Base-by-base conservation (phyloP, 2,797 vertebrate genomes). In the Brachyalestes nurse region DNA sequence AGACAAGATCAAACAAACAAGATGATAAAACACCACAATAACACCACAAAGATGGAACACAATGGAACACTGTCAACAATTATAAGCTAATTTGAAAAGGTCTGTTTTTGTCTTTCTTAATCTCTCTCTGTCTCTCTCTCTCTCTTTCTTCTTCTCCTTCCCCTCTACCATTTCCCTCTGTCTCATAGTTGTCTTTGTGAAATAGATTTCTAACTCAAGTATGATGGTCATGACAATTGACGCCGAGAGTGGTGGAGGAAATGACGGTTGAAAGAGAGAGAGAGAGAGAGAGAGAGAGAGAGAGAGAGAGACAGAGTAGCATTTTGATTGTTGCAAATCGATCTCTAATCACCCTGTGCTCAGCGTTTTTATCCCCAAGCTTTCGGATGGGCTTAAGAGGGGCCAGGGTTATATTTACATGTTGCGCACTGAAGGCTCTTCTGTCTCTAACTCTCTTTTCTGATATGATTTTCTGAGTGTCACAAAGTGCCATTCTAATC, bases 251-350 rank as follows among this genome's bases (percentile, higher is more conserved):
- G 87, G 89, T 78, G 67, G 79, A 75, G 88, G 87, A 88, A 88
- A 87, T 86, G 88, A 90, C 90, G 84, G 87, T 57, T 78, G 67
- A 61, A 75, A 84, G 51, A 13, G 60, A 64, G 42, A 6, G 73
- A 19, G 60, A 81, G 12, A 42, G 49, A 79, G 81, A 78, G 90
- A 87, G 23, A 77, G 77, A 82, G 61, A 64, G 42, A 6, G 73
- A 19, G 60, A 81, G 12, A 42, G 49, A 79, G 81, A 78, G 90
- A 87, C 34, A 77, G 77, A 82, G 61, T 72, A 90, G 91, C 90
- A 88, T 90, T 92, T 93, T 95, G 93, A 95, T 95, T 95, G 94
- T 89, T 9, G 92, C 88, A 93, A 94, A 95, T 94, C 92, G 92
- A 95, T 94, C 92, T 90, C 88, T 93, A 94, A 94, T 94, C 93